Percentiles rank a stretch among this genome's conserved stretches.
Conservation (phyloP, 2,113 vertebrate genomes). For the Alethe castanea region DNA sequence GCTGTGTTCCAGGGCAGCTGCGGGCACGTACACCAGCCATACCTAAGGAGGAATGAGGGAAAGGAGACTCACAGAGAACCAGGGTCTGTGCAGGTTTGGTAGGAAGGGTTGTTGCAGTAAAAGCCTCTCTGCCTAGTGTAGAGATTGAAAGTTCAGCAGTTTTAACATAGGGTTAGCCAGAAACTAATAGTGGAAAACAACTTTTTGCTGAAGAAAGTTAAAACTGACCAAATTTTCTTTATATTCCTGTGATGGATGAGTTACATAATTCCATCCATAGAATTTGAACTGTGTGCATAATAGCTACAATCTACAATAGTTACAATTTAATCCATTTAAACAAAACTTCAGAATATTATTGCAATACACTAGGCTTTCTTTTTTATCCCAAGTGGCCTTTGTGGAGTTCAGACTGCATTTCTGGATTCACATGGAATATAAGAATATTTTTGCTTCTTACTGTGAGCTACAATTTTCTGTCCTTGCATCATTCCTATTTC, state of each 20-base stretch:
- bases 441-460: background rate
- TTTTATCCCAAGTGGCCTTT: background rate
- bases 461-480: background rate
- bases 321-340: background rate
- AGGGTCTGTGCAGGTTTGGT: background rate
- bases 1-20: too few species aligned
- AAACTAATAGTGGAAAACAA: background rate
- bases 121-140: background rate
- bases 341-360: background rate
- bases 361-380: background rate
- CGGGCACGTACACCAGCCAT: rapidly evolving
- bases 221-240: background rate
- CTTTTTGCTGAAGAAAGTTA: background rate
- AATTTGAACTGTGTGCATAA: background rate
- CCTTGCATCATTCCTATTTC: background rate
- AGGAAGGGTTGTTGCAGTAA: background rate
- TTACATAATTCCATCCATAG: background rate
- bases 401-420: background rate
- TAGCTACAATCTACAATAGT: background rate
- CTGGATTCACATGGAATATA: background rate
- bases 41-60: background rate
- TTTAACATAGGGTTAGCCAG: background rate
- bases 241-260: background rate
- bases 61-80: background rate
- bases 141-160: background rate